These are phyloP conservation scores for Eurypyga helias DNA, from an alignment of 2,113 vertebrate species.

Conservation along the genomic window DNA sequence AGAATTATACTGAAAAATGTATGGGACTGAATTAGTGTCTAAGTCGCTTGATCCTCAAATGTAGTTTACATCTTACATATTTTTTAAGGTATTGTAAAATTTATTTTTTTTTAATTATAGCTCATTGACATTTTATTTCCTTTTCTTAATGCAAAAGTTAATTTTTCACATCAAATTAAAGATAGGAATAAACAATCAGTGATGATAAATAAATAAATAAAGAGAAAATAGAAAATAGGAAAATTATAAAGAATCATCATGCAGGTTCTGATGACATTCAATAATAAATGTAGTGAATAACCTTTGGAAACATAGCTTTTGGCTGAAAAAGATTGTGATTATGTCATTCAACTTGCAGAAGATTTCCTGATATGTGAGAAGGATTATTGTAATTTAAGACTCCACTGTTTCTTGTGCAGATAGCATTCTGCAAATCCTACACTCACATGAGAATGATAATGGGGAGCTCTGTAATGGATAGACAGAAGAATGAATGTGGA, in stretches of 20 bases:
- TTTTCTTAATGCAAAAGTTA: not conserved
- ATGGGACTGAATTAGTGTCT: not conserved
- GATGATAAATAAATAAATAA: not conserved
- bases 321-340: not conserved
- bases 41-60: not conserved
- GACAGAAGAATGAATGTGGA: not conserved
- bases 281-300: not conserved
- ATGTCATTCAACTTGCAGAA: not conserved
- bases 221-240: too few relatives aligned
- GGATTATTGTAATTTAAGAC: not conserved
- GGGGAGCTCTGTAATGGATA: not conserved
- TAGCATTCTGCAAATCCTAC: not conserved
- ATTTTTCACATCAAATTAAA: not conserved
- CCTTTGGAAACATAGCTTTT: not conserved
- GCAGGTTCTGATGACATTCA: not conserved
- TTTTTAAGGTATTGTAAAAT: not conserved
- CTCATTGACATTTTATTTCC: not conserved
- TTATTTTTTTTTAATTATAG: not conserved
- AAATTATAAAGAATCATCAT: not conserved
- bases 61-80: not conserved
- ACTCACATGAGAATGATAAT: not conserved
- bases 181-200: not conserved
- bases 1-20: not conserved
- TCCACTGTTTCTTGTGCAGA: not conserved
- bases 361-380: not conserved